Base-by-base conservation (phyloP, 2,888 invertebrate species). In the Caenorhabditis wallacei region DNA sequence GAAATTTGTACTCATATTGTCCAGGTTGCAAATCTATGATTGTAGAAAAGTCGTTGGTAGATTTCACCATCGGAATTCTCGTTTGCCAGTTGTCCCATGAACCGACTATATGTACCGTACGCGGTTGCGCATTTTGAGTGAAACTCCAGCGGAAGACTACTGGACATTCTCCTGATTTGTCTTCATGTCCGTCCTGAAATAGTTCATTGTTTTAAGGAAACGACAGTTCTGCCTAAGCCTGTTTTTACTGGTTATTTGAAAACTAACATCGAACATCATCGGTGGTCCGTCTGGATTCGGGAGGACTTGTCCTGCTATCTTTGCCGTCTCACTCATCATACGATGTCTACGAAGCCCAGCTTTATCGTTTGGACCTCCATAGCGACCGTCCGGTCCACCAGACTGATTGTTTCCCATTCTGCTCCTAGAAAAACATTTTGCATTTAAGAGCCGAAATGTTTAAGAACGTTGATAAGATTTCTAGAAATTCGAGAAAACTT, bases 1-100 rank as follows among this genome's bases (percentile, higher is more conserved):
- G 80, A 75, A 91, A 92, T 75, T 92, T 92, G 86, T 91, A 92
- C 78, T 92, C 91, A 78, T 92, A 91, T 26, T 85, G 81, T 18
- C 91, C 91, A 40, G 90, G 91, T 51, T 88, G 87, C 13, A 92
- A 79, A 68, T 92, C 91, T 76, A 97, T 95, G 89, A 99, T 99
- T 16, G 98, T 97, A 48, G 97, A 97, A 94, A 99, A 99, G 93
- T 99, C 98, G 4, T 96, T 96, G 93, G 97, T 97, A 82, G 93
- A 93, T 90, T 96, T 97, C 0, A 97, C 97, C 95, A 98, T 96
- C 0, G 97, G 97, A 84, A 98, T 95, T 88, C 92, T 93, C 10
- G 95, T 95, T 92, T 96, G 96, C 98, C 98, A 98, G 84, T 96
- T 95, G 63, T 96, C 96, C 91, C 91, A 91, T 5, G 91, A 91